Evolutionary conservation across 1,140 invertebrate genomes (phyloP).

Genomic region (Drosophila setifemur): DNA sequence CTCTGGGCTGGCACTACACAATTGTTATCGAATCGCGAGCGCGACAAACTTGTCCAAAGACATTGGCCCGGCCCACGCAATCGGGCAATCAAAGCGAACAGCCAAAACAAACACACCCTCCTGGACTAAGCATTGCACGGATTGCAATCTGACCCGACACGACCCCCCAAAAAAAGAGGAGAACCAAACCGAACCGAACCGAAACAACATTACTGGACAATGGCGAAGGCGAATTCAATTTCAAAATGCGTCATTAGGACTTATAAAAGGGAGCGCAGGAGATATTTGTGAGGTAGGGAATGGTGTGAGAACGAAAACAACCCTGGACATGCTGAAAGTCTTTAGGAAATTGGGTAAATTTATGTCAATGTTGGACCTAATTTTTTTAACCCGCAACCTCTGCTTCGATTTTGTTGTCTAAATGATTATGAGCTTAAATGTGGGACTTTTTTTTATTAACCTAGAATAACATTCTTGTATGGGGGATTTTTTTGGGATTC

Average conservation of each 20-base stretch:
- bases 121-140: constrained; percentile 16
- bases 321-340: not conserved
- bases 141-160: constrained; percentile 35
- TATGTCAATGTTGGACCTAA: not conserved
- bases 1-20: constrained; percentile 34
- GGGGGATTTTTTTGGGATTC: no score
- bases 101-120: constrained; percentile 2
- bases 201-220: not conserved
- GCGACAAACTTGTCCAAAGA: constrained; percentile 41
- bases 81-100: constrained; percentile 40
- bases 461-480: no score
- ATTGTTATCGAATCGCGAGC: constrained; percentile 52
- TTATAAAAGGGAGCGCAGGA: not conserved
- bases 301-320: not conserved
- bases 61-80: constrained; percentile 43
- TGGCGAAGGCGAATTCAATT: constrained; percentile 11
- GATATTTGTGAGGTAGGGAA: not conserved
- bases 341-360: not conserved
- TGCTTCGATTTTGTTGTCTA: no score
- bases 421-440: no score
- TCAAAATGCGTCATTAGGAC: constrained; percentile 27
- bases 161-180: constrained; percentile 1
- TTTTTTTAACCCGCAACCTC: not conserved
- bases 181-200: not conserved
- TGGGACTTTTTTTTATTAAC: no score